A percentile compares a stretch with the other conserved stretches of the same genome.
Evolutionary conservation across 2,797 vertebrate species (phyloP).

Genomic region (Smutsia temminckii): DNA sequence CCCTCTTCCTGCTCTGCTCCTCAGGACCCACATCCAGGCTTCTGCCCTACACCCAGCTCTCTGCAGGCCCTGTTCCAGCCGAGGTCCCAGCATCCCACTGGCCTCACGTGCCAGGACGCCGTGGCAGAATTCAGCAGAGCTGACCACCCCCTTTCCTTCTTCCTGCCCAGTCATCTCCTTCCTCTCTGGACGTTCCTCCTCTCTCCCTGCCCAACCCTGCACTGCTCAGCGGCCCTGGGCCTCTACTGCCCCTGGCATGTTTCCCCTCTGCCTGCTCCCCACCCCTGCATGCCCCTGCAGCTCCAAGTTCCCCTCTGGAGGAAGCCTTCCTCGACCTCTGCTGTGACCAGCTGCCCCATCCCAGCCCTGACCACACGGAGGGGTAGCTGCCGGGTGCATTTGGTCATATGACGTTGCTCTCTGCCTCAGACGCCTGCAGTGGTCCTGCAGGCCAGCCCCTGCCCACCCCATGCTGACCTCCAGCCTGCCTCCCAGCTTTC

Average conservation of each 20-base stretch:
- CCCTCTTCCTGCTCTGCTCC: background rate
- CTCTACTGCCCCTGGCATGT: background rate
- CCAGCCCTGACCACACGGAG: background rate
- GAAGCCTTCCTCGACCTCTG: background rate
- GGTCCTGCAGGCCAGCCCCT: background rate
- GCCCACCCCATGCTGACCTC: background rate
- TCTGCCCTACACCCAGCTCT: background rate
- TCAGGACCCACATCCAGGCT: background rate
- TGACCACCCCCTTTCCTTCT: background rate
- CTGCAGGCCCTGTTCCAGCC: background rate
- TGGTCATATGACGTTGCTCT: background rate
- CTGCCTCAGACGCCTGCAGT: background rate
- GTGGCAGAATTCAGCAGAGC: background rate
- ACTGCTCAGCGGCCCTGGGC: background rate
- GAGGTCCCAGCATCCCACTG: background rate
- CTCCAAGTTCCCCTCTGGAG: accelerated
- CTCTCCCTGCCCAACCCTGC: background rate
- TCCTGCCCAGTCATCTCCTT: background rate
- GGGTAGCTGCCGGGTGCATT: accelerated
- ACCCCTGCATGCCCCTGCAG: background rate
- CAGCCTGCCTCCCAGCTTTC: background rate
- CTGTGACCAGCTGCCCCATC: background rate
- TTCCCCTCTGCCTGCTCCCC: background rate
- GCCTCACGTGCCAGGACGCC: background rate
- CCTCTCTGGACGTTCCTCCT: background rate